These are phyloP conservation scores for Platysternon megacephalum DNA, from an alignment of 2,113 vertebrate species.

Conservation along the genomic window DNA sequence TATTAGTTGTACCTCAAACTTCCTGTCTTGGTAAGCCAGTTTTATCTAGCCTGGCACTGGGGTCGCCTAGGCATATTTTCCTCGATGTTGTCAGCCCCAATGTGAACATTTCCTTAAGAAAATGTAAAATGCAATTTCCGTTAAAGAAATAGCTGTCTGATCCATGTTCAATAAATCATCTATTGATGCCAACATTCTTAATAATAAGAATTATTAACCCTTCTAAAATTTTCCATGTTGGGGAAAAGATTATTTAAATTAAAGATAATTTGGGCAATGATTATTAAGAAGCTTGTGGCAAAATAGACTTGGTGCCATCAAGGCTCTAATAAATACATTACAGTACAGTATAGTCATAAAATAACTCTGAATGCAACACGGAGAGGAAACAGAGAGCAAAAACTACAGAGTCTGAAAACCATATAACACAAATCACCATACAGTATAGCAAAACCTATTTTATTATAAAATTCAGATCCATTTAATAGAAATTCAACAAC, in stretches of 20 bases:
- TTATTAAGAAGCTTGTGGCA: background rate
- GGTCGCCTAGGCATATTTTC: background rate
- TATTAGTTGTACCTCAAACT: background rate
- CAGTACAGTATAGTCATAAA: background rate
- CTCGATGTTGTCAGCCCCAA: background rate
- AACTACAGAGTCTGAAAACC: background rate
- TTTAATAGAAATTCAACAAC: background rate
- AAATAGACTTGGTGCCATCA: background rate
- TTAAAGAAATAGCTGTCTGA: background rate
- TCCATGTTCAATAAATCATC: background rate
- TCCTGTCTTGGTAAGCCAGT: background rate
- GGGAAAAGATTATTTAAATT: background rate
- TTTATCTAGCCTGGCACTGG: background rate
- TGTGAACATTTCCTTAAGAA: background rate
- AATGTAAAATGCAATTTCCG: background rate
- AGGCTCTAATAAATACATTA: background rate
- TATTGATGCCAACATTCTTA: background rate
- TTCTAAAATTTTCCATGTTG: background rate
- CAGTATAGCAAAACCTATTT: background rate
- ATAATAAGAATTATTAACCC: background rate
- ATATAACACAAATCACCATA: background rate
- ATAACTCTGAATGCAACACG: background rate
- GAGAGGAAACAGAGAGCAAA: background rate
- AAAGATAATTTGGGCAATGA: background rate
- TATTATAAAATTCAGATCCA: background rate